Base-by-base conservation (phyloP, 1,140 invertebrate species). In the Eriosoma lanigerum region DNA sequence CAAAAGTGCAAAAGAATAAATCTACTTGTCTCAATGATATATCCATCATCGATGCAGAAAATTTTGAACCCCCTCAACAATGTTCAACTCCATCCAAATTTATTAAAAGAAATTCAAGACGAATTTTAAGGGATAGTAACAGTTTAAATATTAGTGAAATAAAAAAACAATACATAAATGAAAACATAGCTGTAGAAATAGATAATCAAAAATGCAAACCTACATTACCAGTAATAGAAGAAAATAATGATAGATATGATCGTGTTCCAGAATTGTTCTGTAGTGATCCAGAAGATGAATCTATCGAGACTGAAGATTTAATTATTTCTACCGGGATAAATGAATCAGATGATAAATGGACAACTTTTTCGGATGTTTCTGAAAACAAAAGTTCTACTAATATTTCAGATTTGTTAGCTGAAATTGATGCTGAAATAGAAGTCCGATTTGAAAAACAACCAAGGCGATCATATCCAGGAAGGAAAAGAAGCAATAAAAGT, bases 301-400 rank as follows among this genome's bases (percentile, higher is more conserved):
- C 73, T 19, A 58, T 19, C 13, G 12, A 15, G 4, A 60, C 21
- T 26, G 17, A 78, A 78, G 46, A 58, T 38, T 3, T 24, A 29
- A 38, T 29, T 17, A 19, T 48, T 17, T 19, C 75, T n/a, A n/a
- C 17, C 3, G 32, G 32, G 0, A 78, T 38, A 48, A 48, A 78
- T 60, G 54, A 78, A 10, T 78, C 75, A 29, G 75, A 78, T 48
- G 75, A 78, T 62, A 78, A 78, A 62, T 78, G 75, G 75, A 62
- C 32, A 0, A 78, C 75, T 29, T 60, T 78, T n/a, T 78, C 75
- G 29, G 56, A 78, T 48, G 3, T 24, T 46, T 62, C 75, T 46
- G 75, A 78, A 60, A 32, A 62, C 48, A 29, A 13, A 72, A 78
- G 38, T 8, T 62, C n/a, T 52, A 46, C 15, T 46, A 48, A 78